Base-by-base conservation (phyloP, 1,140 invertebrate species). In the Nephotettix cincticeps region DNA sequence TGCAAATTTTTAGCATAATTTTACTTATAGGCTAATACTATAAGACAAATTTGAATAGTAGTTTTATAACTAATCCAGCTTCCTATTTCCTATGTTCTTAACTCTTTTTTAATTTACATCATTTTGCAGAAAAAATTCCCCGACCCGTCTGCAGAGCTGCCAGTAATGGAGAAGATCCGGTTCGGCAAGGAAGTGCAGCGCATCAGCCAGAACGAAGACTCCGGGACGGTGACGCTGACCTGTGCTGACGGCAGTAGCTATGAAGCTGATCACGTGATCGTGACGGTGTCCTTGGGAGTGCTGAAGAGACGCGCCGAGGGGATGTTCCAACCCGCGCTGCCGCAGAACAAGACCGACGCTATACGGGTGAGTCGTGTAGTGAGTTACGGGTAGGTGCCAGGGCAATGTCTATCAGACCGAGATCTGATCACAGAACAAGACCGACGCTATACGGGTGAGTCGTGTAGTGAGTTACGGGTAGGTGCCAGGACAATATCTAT, bases 191-290 rank as follows among this genome's bases (percentile, higher is more conserved):
- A 83, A 77, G 84, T 88, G 0, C 72, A 71, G 0, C 77, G 82
- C 68, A 85, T 87, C 1, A 75, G 78, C 21, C 86, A 81, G 81
- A 78, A 76, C n/a, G n/a, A n/a, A n/a, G n/a, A n/a, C 40, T 54
- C 69, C 45, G 21, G 47, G 19, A 65, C 70, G 51, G 75, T 79
- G 23, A 72, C 75, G 4, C 78, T 90, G 0, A 82, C 79, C 13
- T 89, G 89, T 74, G 81, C 80, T 61, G 88, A 90, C 74, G 88
- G 87, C 0, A 82, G 84, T 65, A 61, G 80, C 1, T 86, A 86
- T 72, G 75, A 78, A 1, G 86, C 88, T 6, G 87, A 89, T 76
- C 86, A 89, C 79, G 86, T 90, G 0, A 89, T 93, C 61, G 82
- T 89, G 9, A 91, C 47, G 6, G 21, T 21, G 4, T 54, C 47